A percentile compares a stretch with the other conserved stretches of the same genome.
Conservation (phyloP, 2,113 vertebrate genomes). For the Delphinus delphis region DNA sequence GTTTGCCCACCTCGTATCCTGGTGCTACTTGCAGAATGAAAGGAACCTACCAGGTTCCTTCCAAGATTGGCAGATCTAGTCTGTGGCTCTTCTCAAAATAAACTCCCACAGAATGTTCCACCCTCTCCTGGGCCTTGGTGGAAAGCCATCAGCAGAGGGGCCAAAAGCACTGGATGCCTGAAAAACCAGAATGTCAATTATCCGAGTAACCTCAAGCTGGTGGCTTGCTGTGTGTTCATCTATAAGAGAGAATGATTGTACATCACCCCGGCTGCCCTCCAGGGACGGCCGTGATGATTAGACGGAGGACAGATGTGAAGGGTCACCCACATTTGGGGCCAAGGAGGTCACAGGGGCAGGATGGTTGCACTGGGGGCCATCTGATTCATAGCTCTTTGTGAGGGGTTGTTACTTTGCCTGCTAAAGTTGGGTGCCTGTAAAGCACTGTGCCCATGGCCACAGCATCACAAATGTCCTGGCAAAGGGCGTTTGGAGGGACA, state of each 20-base stretch:
- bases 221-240: not conserved
- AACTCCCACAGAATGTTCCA: not conserved
- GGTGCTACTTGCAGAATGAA: not conserved
- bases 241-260: not conserved
- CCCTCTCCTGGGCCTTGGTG: rapidly evolving
- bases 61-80: not conserved
- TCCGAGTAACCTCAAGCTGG: not conserved
- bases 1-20: not conserved
- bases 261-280: rapidly evolving
- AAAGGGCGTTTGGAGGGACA: not conserved
- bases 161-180: not conserved
- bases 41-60: not conserved
- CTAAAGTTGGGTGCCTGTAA: not conserved
- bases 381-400: not conserved
- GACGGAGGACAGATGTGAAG: not conserved
- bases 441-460: not conserved
- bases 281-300: not conserved
- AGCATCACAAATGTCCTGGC: not conserved
- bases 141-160: not conserved
- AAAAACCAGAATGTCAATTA: not conserved
- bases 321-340: not conserved
- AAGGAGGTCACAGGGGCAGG: not conserved
- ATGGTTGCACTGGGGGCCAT: not conserved
- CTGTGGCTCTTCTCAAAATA: not conserved
- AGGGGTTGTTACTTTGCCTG: not conserved